Percentiles rank a stretch among this genome's conserved stretches.
Evolutionary conservation across 1,140 invertebrate species (phyloP).

Genomic region (Pseudomyrmex flavicornis): DNA sequence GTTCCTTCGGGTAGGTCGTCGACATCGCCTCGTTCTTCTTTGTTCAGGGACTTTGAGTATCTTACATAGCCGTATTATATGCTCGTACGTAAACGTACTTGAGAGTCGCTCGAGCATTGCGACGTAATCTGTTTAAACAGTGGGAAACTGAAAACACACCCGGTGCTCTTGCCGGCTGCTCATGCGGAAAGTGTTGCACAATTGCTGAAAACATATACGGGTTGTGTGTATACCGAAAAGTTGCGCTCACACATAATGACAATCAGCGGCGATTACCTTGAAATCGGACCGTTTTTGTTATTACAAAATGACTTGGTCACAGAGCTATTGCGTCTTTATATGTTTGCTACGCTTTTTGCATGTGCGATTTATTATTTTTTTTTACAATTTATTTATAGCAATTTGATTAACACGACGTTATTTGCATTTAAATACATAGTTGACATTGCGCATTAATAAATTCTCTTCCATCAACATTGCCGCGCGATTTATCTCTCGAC

Average conservation of each 20-base stretch:
- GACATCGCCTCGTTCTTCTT: not conserved
- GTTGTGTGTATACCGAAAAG: not conserved
- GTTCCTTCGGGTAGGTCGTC: conserved; percentile 11
- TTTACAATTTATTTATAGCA: not conserved
- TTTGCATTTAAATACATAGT: not conserved
- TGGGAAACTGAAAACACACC: conserved; percentile 27
- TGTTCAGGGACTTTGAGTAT: conserved; percentile 23
- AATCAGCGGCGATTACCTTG: too few relatives aligned
- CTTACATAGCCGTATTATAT: conserved; percentile 4
- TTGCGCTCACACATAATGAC: not conserved
- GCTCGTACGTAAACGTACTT: conserved; percentile 28
- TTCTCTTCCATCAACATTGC: not conserved
- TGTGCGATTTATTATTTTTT: not conserved
- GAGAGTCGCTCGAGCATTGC: conserved; percentile 30
- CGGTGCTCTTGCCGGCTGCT: not conserved
- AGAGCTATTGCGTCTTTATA: not conserved
- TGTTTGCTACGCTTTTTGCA: not conserved
- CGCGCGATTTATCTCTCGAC: not conserved
- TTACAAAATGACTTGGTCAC: too few relatives aligned
- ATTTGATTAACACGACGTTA: not conserved
- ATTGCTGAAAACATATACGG: not conserved
- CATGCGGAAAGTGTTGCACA: conserved; percentile 28
- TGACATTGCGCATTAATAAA: too few relatives aligned
- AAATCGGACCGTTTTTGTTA: not conserved
- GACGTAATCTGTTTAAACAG: conserved; percentile 40